phyloP scores from a whole-genome alignment of 2,888 invertebrate genomes.

The Charanyca ferruginea region DNA sequence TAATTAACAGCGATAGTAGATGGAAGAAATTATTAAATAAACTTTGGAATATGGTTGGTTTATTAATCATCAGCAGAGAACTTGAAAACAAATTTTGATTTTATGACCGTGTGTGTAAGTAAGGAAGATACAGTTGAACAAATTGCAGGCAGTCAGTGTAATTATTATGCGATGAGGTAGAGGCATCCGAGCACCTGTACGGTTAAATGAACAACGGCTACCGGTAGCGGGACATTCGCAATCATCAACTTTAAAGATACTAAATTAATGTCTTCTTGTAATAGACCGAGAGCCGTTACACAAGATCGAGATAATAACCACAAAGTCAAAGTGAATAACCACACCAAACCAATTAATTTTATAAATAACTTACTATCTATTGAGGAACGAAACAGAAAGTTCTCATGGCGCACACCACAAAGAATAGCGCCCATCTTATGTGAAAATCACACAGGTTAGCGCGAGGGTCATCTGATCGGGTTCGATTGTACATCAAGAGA shows the following conservation, averaged over 20 bases:
- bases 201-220: slow-evolving; percentile 75
- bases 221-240: slow-evolving; percentile 75
- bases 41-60: slow-evolving; percentile 3
- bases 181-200: slow-evolving; percentile 69
- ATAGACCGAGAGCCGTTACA: slow-evolving; percentile 69
- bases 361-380: slow-evolving; percentile 41
- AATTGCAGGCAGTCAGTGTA: slow-evolving; percentile 74
- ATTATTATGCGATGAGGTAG: slow-evolving; percentile 78
- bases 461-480: slow-evolving; percentile 82
- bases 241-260: slow-evolving; percentile 70
- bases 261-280: slow-evolving; percentile 76
- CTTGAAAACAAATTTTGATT: slow-evolving; percentile 48
- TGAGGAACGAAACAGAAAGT: slow-evolving; percentile 63
- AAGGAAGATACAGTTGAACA: slow-evolving; percentile 68
- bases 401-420: slow-evolving; percentile 60
- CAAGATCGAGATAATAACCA: slow-evolving; percentile 54
- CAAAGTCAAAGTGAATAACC: slow-evolving; percentile 37
- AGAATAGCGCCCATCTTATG: slow-evolving; percentile 69
- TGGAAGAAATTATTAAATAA: slow-evolving; percentile 2
- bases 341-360: slow-evolving; percentile 35
- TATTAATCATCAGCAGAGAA: slow-evolving; percentile 5
- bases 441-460: slow-evolving; percentile 78
- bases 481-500: slow-evolving; percentile 83
- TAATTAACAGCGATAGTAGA: slow-evolving; percentile 1
- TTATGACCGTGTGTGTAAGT: slow-evolving; percentile 50